These are phyloP conservation scores for Scaptomyza caliginosa DNA, from an alignment of 2,888 invertebrate genomes.

Conservation along the genomic window DNA sequence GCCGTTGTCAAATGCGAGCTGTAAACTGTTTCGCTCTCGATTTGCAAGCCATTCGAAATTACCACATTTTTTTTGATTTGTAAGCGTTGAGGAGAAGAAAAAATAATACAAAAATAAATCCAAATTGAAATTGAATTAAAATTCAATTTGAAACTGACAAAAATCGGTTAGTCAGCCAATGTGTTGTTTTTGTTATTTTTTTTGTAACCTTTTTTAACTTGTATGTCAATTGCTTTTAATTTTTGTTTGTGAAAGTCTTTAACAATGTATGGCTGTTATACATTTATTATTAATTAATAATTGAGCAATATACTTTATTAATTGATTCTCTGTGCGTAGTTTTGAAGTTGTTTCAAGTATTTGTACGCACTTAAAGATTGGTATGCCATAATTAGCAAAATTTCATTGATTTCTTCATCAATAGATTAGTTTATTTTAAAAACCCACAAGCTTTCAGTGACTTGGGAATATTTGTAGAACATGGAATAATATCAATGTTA, in stretches of 20 bases:
- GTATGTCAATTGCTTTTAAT: conserved; percentile 28
- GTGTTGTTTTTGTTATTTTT: conserved; percentile 39
- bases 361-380: conserved; percentile 8
- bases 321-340: conserved; percentile 46
- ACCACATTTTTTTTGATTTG: conserved; percentile 33
- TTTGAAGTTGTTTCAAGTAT: conserved; percentile 20
- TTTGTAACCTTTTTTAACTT: conserved; percentile 9
- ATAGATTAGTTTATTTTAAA: conserved; percentile 13
- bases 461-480: conserved; percentile 1
- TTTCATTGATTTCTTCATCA: background rate
- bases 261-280: conserved; percentile 11
- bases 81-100: conserved; percentile 5
- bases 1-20: conserved; percentile 53
- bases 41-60: conserved; percentile 71
- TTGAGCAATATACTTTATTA: conserved; percentile 32
- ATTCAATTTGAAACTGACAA: conserved; percentile 58
- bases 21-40: conserved; percentile 60
- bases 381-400: conserved; percentile 31
- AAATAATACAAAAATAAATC: conserved; percentile 22
- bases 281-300: conserved; percentile 51
- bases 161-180: conserved; percentile 68
- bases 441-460: conserved; percentile 1
- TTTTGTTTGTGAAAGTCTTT: conserved; percentile 60
- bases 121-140: conserved; percentile 60
- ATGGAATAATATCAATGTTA: background rate